Conservation (phyloP, 1,140 invertebrate species). For the Diuraphis noxia region DNA sequence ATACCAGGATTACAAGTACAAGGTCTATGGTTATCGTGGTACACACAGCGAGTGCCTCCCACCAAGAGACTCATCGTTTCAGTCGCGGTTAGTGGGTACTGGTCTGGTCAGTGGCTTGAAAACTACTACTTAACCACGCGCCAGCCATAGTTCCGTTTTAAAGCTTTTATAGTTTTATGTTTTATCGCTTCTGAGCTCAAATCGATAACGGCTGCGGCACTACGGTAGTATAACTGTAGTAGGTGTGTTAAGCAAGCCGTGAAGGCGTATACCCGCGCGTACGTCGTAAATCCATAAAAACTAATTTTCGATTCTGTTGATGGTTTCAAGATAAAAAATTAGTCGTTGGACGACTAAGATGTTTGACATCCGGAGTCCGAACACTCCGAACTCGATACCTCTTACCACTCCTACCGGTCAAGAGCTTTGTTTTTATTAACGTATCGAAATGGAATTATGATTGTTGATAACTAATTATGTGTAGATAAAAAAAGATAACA, state of each 20-base stretch:
- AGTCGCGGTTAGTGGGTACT: too few species aligned
- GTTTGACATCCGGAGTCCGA: not conserved
- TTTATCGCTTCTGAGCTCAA: not conserved
- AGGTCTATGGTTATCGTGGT: too few species aligned
- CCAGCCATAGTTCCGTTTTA: not conserved
- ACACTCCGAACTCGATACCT: not conserved
- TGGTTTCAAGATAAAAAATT: not conserved
- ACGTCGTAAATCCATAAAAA: not conserved
- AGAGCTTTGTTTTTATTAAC: not conserved
- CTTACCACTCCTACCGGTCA: not conserved
- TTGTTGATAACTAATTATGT: not conserved
- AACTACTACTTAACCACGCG: too few species aligned
- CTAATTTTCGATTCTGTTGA: not conserved
- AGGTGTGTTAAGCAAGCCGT: not conserved
- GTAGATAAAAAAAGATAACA: conserved; percentile 9
- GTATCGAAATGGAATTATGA: not conserved
- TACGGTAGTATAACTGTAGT: not conserved
- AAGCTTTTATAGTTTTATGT: too few species aligned
- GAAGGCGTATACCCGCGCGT: not conserved
- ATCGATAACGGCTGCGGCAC: not conserved
- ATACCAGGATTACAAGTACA: too few species aligned
- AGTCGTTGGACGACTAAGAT: not conserved
- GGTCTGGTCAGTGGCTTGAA: too few species aligned
- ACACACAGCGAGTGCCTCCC: too few species aligned
- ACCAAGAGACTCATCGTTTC: too few species aligned